These are phyloP conservation scores for Uria aalge DNA, from an alignment of 2,113 vertebrate genomes.

Conservation along the genomic window DNA sequence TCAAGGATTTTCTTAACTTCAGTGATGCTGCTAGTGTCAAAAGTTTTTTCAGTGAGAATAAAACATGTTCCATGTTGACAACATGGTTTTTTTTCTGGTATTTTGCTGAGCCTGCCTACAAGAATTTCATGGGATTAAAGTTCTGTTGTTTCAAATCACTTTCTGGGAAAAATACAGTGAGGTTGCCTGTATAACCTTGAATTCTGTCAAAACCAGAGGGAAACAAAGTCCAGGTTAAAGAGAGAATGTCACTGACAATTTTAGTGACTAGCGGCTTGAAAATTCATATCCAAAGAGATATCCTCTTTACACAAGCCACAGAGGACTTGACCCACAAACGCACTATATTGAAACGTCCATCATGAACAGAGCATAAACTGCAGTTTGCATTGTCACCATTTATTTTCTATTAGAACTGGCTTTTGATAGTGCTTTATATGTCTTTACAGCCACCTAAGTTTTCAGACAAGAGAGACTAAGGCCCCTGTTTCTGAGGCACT, in stretches of 20 bases:
- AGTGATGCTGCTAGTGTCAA: not conserved
- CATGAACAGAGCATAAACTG: not conserved
- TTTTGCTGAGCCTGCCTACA: not conserved
- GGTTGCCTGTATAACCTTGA: not conserved
- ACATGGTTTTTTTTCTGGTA: rapidly evolving
- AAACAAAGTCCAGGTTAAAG: not conserved
- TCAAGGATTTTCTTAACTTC: not conserved
- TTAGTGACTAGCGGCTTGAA: not conserved
- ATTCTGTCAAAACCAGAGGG: not conserved
- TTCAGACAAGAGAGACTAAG: not conserved
- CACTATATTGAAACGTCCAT: not conserved
- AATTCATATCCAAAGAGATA: not conserved
- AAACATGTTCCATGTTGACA: not conserved
- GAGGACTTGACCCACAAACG: not conserved
- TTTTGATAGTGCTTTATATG: not conserved
- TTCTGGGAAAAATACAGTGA: not conserved
- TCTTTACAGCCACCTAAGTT: not conserved
- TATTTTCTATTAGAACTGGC: not conserved
- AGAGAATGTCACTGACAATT: not conserved
- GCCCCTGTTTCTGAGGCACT: not conserved
- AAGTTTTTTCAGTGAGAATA: not conserved
- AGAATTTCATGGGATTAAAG: not conserved
- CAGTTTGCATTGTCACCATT: not conserved
- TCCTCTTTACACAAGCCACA: not conserved
- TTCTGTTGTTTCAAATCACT: not conserved